A percentile compares a stretch with the other conserved stretches of the same genome.
These are phyloP conservation scores for Amyelois transitella DNA, from an alignment of 1,140 invertebrate genomes.

Conservation along the genomic window DNA sequence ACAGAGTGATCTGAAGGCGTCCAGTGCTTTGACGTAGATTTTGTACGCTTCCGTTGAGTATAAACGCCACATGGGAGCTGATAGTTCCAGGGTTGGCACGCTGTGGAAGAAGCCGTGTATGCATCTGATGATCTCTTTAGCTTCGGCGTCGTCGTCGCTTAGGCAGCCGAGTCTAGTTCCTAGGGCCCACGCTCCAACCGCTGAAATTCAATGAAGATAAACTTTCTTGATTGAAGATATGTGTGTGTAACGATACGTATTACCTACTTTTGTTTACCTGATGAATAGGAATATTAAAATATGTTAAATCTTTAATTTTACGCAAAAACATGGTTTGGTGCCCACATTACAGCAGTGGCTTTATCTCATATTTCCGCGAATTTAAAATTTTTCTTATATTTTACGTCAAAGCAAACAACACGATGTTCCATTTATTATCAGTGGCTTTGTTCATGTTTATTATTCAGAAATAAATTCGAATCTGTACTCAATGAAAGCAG, in stretches of 20 bases:
- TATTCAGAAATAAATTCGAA: background rate
- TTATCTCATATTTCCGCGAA: too few species aligned
- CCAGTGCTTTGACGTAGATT: slow-evolving; percentile 83
- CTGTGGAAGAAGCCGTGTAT: slow-evolving; percentile 88
- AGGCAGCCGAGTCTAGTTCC: slow-evolving; percentile 87
- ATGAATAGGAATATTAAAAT: too few species aligned
- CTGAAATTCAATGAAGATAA: slow-evolving; percentile 63
- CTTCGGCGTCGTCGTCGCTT: slow-evolving; percentile 77
- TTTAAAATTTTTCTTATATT: too few species aligned
- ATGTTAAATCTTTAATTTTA: too few species aligned
- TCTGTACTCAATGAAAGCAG: background rate
- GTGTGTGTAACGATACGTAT: too few species aligned
- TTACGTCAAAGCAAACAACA: too few species aligned
- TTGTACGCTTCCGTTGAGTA: slow-evolving; percentile 84
- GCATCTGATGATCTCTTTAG: slow-evolving; percentile 83
- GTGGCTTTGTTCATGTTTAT: background rate
- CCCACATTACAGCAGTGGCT: too few species aligned
- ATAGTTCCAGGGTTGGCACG: slow-evolving; percentile 84
- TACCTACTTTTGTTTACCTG: too few species aligned
- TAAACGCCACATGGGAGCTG: slow-evolving; percentile 86
- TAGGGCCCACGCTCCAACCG: slow-evolving; percentile 86
- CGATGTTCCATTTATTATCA: too few species aligned
- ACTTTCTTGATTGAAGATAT: background rate
- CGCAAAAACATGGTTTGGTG: slow-evolving; percentile 9
- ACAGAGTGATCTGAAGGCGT: slow-evolving; percentile 76